Percentiles rank a stretch among this genome's conserved stretches.
These are phyloP conservation scores for Calliopum simillimum DNA, from an alignment of 2,888 invertebrate genomes.

Conservation along the genomic window DNA sequence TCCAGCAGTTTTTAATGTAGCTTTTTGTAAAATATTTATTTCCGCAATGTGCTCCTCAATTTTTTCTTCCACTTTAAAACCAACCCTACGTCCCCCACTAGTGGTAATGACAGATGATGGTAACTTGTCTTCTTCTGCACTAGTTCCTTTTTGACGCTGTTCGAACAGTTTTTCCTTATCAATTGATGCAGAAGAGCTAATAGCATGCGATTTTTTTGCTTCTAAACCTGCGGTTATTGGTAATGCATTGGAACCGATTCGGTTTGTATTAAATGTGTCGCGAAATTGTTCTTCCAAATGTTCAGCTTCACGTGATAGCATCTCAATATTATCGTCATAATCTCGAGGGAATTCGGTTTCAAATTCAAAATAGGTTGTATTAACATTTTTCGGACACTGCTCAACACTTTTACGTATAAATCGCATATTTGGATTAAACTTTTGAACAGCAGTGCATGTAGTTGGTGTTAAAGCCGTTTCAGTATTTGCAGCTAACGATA, in stretches of 20 bases:
- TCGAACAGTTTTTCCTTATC: no score
- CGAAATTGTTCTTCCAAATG: conserved; percentile 67
- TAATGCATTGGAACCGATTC: conserved; percentile 15
- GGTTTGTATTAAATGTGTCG: conserved; percentile 38
- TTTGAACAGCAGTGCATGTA: conserved; percentile 49
- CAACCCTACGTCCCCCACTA: conserved; percentile 54
- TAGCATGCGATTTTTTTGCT: conserved; percentile 52
- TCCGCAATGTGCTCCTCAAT: conserved; percentile 50
- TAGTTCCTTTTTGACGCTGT: conserved; percentile 40
- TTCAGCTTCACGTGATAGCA: conserved; percentile 66
- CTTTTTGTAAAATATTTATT: conserved; percentile 39
- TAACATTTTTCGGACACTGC: conserved; percentile 58
- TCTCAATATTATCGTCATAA: conserved; percentile 67
- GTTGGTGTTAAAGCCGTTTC: conserved; percentile 36
- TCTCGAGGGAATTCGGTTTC: conserved; percentile 68
- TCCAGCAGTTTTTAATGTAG: conserved; percentile 30
- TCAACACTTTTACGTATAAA: conserved; percentile 66
- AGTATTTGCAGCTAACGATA: conserved; percentile 22
- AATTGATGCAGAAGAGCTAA: no score
- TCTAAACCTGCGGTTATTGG: neutral
- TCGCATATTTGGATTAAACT: conserved; percentile 59
- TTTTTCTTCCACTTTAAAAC: conserved; percentile 61
- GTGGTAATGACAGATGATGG: neutral
- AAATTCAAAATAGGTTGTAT: conserved; percentile 61
- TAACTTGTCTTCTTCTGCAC: neutral